Evolutionary conservation across 2,797 vertebrate genomes (phyloP).

Genomic region (Geotrypetes seraphini): DNA sequence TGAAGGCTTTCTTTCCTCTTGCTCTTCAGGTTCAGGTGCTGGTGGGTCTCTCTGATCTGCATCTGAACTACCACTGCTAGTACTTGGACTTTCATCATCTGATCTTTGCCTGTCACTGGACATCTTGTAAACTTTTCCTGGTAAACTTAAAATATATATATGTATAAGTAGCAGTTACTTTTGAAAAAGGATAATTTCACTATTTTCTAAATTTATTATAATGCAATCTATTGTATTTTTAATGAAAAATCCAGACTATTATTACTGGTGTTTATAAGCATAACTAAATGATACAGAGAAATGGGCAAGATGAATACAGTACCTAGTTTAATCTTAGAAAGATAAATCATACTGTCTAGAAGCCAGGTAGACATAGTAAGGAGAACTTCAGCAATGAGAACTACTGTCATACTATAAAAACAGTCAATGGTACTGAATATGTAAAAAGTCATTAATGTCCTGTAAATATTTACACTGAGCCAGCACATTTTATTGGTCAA

Average conservation of each 20-base stretch:
- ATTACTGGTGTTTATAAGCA: too few relatives aligned
- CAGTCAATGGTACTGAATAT: slow-evolving; percentile 47
- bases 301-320: too few relatives aligned
- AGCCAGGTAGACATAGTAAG: too few relatives aligned
- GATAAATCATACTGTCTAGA: too few relatives aligned
- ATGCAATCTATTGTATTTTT: too few relatives aligned
- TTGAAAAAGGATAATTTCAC: too few relatives aligned
- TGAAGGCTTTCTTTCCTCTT: slow-evolving; percentile 75
- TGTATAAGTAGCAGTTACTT: too few relatives aligned
- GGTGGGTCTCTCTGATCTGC: slow-evolving; percentile 78
- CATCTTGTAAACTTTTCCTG: slow-evolving; percentile 64
- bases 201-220: too few relatives aligned
- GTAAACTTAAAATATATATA: too few relatives aligned
- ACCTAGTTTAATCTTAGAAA: too few relatives aligned
- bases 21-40: slow-evolving; percentile 72
- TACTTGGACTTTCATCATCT: slow-evolving; percentile 82
- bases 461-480: slow-evolving; percentile 61
- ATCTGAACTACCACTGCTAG: slow-evolving; percentile 83
- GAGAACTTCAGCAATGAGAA: slow-evolving; percentile 48
- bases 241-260: too few relatives aligned
- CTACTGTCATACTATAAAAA: slow-evolving; percentile 56
- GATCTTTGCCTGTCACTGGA: slow-evolving; percentile 83
- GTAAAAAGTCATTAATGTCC: slow-evolving; percentile 51
- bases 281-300: too few relatives aligned
- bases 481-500: slow-evolving; percentile 42